A percentile compares a stretch with the other conserved stretches of the same genome.
phyloP scores from a whole-genome alignment of 2,797 vertebrate genomes.

The Pteronotus mesoamericanus region DNA sequence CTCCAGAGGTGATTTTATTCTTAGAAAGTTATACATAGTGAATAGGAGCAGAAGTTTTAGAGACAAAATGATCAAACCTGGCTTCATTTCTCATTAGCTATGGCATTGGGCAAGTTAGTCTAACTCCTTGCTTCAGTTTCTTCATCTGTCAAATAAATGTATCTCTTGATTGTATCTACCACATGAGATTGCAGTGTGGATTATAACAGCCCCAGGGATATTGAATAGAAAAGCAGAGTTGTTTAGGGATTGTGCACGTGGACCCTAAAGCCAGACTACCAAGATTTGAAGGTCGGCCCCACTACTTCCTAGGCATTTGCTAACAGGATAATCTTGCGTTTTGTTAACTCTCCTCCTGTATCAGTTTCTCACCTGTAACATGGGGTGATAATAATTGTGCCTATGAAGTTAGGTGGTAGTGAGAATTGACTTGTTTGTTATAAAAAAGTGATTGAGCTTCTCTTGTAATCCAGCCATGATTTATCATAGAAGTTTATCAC shows the following conservation, averaged over 20 bases:
- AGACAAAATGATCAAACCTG: not conserved
- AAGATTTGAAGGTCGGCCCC: not conserved
- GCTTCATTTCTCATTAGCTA: not conserved
- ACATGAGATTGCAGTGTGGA: not conserved
- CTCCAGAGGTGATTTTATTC: not conserved
- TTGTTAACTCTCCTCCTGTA: not conserved
- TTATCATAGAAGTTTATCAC: not conserved
- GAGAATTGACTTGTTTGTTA: not conserved
- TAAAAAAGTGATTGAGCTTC: not conserved
- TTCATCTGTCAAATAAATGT: not conserved
- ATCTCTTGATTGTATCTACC: not conserved
- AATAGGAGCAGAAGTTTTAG: not conserved
- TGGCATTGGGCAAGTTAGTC: not conserved
- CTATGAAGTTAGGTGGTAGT: not conserved
- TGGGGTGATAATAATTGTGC: not conserved
- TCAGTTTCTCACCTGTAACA: not conserved
- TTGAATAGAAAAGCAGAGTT: not conserved
- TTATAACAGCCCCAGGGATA: not conserved
- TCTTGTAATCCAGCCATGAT: not conserved
- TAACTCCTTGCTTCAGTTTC: not conserved
- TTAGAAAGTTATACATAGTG: not conserved
- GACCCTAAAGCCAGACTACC: not conserved
- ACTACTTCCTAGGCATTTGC: not conserved
- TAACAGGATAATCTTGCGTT: not conserved
- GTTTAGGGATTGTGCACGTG: not conserved